Percentiles rank a stretch among this genome's conserved stretches.
Conservation (phyloP, 2,113 vertebrate species). For the Barbus barbus region DNA sequence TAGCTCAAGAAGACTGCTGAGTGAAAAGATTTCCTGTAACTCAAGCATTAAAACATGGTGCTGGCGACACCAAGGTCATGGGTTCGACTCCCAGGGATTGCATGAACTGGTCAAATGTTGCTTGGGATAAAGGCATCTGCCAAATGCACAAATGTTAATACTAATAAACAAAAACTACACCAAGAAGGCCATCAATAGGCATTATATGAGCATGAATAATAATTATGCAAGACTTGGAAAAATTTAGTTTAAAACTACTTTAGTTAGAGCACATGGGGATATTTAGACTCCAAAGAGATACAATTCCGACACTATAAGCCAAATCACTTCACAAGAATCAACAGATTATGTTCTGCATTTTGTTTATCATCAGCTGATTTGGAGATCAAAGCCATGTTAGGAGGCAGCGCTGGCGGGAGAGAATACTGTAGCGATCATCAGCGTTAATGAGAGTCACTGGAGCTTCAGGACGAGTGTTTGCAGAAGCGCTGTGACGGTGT, state of each 20-base stretch:
- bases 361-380: background rate
- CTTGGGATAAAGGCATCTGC: background rate
- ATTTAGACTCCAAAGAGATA: background rate
- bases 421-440: background rate
- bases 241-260: background rate
- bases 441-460: background rate
- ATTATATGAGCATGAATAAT: background rate
- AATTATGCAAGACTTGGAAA: background rate
- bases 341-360: background rate
- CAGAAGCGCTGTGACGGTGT: background rate
- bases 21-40: too few species aligned
- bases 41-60: background rate
- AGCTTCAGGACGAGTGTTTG: background rate
- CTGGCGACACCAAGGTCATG: background rate
- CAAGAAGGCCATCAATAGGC: background rate
- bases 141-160: background rate
- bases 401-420: background rate
- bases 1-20: too few species aligned
- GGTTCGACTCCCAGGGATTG: background rate
- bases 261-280: background rate
- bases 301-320: background rate
- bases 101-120: background rate
- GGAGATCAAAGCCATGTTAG: background rate
- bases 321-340: background rate
- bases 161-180: background rate